Percentiles rank a stretch among this genome's conserved stretches.
Conservation (phyloP, 2,797 vertebrate species). For the Sparidentex hasta region DNA sequence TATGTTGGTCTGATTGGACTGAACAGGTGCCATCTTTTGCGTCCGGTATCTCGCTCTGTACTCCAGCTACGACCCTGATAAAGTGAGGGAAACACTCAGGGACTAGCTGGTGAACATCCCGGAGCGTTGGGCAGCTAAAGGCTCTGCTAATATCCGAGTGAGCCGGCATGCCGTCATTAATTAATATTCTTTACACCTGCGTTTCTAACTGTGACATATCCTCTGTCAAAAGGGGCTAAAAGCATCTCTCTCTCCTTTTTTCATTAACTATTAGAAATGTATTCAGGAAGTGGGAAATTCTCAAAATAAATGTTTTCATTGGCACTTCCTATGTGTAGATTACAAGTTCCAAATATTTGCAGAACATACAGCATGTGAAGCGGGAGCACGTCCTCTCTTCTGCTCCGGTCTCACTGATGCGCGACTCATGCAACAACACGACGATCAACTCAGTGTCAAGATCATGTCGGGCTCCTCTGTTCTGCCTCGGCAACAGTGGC, state of each 20-base stretch:
- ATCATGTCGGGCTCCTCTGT: constrained; percentile 32
- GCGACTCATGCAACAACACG: not conserved
- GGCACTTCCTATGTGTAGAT: not conserved
- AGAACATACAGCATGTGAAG: not conserved
- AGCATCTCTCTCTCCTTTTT: not conserved
- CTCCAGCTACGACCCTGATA: no score
- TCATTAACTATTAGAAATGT: not conserved
- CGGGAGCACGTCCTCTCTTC: not conserved
- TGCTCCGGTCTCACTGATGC: not conserved
- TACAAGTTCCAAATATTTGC: not conserved
- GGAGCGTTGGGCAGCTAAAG: no score
- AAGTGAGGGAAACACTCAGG: no score
- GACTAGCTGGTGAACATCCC: no score
- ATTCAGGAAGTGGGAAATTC: not conserved
- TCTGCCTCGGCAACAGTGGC: constrained; percentile 19
- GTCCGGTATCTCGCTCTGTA: no score
- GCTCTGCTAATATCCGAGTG: no score
- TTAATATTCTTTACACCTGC: not conserved
- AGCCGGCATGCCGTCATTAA: not conserved
- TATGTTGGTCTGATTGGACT: no score
- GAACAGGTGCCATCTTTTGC: no score
- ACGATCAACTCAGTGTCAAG: constrained; percentile 30
- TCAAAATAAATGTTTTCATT: not conserved
- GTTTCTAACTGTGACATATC: not conserved
- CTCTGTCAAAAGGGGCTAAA: not conserved